Evolutionary conservation across 2,113 vertebrate genomes (phyloP).

Genomic region (Numida meleagris): DNA sequence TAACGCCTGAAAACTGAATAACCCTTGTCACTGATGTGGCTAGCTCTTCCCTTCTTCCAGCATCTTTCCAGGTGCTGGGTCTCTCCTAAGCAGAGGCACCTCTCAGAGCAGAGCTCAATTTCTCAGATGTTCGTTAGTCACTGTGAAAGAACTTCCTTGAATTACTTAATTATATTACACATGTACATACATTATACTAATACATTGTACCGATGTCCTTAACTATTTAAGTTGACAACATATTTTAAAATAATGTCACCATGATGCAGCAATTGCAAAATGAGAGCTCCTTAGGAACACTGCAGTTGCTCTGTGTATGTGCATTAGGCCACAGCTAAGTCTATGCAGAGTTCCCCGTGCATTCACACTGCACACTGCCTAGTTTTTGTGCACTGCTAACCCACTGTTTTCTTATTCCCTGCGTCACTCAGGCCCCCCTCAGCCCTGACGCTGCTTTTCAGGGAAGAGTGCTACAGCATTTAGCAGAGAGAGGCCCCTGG

Average conservation of each 20-base stretch:
- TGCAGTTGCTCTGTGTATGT: not conserved
- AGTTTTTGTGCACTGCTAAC: not conserved
- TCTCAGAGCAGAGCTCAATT: not conserved
- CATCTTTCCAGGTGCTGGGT: not conserved
- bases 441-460: not conserved
- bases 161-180: not conserved
- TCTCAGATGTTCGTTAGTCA: not conserved
- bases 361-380: accelerated
- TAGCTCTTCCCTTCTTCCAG: not conserved
- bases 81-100: not conserved
- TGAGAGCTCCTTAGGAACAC: not conserved
- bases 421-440: not conserved
- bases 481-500: not conserved
- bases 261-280: not conserved
- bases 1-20: not conserved
- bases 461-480: not conserved
- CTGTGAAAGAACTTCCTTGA: not conserved
- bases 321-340: accelerated
- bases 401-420: not conserved
- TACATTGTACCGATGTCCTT: not conserved
- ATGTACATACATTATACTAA: not conserved
- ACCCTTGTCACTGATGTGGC: not conserved
- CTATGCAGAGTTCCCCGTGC: not conserved
- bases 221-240: not conserved
- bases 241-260: not conserved